These are phyloP conservation scores for Phengaris arion DNA, from an alignment of 2,888 invertebrate genomes.

Conservation along the genomic window DNA sequence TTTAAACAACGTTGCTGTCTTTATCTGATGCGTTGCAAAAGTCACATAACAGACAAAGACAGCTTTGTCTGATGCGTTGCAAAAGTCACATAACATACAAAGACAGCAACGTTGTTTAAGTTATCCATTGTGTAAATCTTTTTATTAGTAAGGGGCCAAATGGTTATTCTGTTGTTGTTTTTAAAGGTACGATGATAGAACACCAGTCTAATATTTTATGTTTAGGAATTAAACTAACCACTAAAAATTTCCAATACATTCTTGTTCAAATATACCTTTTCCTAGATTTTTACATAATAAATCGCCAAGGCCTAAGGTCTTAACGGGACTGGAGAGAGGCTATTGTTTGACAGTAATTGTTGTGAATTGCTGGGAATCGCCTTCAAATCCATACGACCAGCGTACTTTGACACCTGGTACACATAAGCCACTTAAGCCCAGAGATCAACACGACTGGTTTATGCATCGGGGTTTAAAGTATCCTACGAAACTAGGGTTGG, in stretches of 20 bases:
- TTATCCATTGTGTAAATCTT: too few species aligned
- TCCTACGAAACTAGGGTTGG: constrained; percentile 3
- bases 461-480: constrained; percentile 14
- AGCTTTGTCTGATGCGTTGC: too few species aligned
- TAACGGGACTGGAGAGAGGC: constrained; percentile 61
- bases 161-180: too few species aligned
- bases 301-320: constrained; percentile 43
- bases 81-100: too few species aligned
- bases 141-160: too few species aligned
- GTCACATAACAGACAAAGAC: too few species aligned
- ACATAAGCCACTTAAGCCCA: background rate
- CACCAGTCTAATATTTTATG: background rate
- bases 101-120: too few species aligned
- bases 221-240: background rate
- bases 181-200: background rate
- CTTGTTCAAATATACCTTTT: constrained; percentile 33
- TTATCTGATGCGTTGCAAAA: too few species aligned
- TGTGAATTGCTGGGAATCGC: constrained; percentile 53
- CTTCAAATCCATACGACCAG: constrained; percentile 37
- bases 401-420: constrained; percentile 29
- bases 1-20: too few species aligned
- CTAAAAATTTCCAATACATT: background rate
- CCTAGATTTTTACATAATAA: constrained; percentile 34
- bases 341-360: constrained; percentile 74
- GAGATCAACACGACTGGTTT: background rate